Evolutionary conservation across 2,113 vertebrate genomes (phyloP), one percentile per base, ranked within the genome.

Genomic region (Percina caprodes): DNA sequence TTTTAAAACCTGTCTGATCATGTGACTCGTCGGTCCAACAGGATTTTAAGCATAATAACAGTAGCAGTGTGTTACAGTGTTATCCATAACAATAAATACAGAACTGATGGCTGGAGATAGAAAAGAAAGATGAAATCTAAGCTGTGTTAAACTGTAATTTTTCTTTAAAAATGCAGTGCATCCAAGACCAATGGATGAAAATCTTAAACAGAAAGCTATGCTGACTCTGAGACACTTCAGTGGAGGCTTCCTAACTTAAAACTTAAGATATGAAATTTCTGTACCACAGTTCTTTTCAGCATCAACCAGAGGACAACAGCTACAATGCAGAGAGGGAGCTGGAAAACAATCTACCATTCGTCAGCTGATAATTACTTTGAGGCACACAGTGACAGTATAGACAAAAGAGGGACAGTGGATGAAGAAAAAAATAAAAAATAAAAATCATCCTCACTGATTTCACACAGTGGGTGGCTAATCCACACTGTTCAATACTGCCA

Each of bases 391-490:
- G 88, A 88, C 89, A 87, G 86, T 46, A 4, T 14, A 80, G 86
- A 86, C 85, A 88, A 74, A 81, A 88, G 56, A 86, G 84, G 49
- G 60, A 89, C 63, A 71, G 60, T 24, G 65, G 49, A 67, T 42
- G 33, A 18, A 55, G 45, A 70, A 62, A 24, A 62, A 42, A 65
- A 54, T 74, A 30, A 30, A 4, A 58, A 77, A 69, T 56, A 78
- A 65, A 54, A 76, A 63, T 79, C 73, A 65, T 69, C 82, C 88
- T 87, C 42, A 52, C 80, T 80, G 72, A 87, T 84, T 90, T 87
- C 86, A 85, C 91, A 48, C 92, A 91, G 91, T 88, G 91, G 92
- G 94, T 83, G 91, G 91, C 81, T 94, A 94, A 94, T 92, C 89
- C 90, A 60, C 77, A 39, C 71, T 54, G 74, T 85, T 83, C 83